These are phyloP conservation scores for Macrochelys suwanniensis DNA, from an alignment of 2,797 vertebrate genomes.

Conservation along the genomic window DNA sequence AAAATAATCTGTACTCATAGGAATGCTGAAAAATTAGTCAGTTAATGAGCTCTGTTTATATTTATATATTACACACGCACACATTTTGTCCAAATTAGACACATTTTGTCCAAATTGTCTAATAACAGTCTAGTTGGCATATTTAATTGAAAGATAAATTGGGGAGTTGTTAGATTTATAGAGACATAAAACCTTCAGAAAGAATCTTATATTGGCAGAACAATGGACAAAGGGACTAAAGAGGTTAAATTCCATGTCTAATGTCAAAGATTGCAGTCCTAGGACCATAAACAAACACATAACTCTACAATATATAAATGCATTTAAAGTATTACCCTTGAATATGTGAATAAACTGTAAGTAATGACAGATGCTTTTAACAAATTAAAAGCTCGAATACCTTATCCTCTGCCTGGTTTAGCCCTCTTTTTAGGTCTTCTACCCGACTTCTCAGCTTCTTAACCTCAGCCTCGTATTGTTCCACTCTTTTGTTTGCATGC, in stretches of 20 bases:
- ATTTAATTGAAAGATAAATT: neutral
- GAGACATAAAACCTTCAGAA: neutral
- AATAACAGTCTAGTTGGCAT: neutral
- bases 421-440: constrained; percentile 23
- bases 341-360: neutral
- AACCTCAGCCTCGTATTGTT: constrained; percentile 17
- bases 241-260: neutral
- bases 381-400: neutral
- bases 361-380: neutral
- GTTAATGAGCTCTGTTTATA: neutral
- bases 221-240: neutral
- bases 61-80: neutral
- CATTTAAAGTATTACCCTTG: neutral
- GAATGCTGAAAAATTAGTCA: neutral
- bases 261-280: neutral
- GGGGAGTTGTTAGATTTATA: neutral
- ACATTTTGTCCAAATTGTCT: neutral
- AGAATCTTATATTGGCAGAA: neutral
- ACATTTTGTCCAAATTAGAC: neutral
- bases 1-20: neutral
- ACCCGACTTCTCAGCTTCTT: constrained; percentile 25
- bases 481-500: neutral
- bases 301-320: neutral
- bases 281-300: neutral
- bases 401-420: constrained; percentile 26